Conservation (phyloP, 2,888 invertebrate genomes). For the Cataglyphis livida region DNA sequence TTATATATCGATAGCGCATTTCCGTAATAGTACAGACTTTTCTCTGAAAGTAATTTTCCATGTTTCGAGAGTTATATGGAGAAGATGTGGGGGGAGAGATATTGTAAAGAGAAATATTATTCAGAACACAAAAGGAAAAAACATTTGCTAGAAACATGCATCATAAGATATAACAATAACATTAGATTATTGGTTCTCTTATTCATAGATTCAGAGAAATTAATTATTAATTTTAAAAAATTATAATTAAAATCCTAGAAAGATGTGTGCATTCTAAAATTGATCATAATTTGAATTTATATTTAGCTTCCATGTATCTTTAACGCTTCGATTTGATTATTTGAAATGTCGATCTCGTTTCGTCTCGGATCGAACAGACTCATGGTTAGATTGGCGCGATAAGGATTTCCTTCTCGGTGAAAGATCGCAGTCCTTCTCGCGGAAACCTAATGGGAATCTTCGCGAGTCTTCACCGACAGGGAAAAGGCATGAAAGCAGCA, state of each 20-base stretch:
- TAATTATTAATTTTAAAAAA: background rate
- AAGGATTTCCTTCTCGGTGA: constrained; percentile 17
- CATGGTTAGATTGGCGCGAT: constrained; percentile 26
- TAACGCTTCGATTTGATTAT: background rate
- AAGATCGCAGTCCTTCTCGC: background rate
- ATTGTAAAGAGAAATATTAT: background rate
- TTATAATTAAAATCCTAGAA: background rate
- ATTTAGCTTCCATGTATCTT: background rate
- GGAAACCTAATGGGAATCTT: constrained; percentile 48
- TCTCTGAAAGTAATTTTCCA: constrained; percentile 14
- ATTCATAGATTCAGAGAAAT: background rate
- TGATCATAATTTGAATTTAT: background rate
- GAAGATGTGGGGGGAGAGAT: background rate
- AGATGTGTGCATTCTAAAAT: background rate
- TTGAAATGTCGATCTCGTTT: constrained; percentile 18
- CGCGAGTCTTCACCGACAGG: constrained; percentile 16
- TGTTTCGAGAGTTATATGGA: background rate
- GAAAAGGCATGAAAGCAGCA: constrained; percentile 59
- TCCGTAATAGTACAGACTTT: constrained; percentile 66
- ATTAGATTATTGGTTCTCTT: background rate
- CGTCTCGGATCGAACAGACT: background rate
- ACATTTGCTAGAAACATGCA: background rate
- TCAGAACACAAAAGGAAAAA: background rate
- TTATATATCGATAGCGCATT: constrained; percentile 60
- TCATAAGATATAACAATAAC: background rate